A percentile compares a stretch with the other conserved stretches of the same genome.
Evolutionary conservation across 1,140 invertebrate species (phyloP).

Genomic region (Nasonia vitripennis): DNA sequence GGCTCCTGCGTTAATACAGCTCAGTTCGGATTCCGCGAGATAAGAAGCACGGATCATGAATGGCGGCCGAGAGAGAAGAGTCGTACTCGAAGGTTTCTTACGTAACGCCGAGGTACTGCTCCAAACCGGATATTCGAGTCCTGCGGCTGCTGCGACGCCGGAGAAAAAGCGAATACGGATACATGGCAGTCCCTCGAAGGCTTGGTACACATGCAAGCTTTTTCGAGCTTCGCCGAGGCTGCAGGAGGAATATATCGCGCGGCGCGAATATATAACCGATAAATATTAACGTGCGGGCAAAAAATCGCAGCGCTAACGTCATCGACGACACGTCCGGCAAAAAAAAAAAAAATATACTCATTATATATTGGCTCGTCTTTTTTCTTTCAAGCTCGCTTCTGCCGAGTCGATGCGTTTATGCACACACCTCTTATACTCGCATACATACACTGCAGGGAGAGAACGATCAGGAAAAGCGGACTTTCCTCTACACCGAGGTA

Average conservation of each 20-base stretch:
- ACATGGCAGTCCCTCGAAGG: not conserved
- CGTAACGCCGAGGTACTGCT: conserved; percentile 59
- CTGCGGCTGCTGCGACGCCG: conserved; percentile 44
- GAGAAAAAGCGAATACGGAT: conserved; percentile 33
- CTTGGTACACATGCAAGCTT: not conserved
- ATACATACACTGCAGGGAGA: no score
- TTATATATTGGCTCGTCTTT: no score
- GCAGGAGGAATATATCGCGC: no score
- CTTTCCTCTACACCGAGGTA: not conserved
- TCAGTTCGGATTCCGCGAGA: not conserved
- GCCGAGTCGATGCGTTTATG: no score
- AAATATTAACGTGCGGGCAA: no score
- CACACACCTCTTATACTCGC: no score
- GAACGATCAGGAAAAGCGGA: not conserved
- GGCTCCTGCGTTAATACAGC: no score
- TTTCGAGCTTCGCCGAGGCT: not conserved
- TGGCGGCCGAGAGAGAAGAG: not conserved
- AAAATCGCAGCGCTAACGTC: no score
- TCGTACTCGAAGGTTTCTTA: conserved; percentile 51
- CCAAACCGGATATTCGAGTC: conserved; percentile 67
- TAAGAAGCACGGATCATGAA: not conserved
- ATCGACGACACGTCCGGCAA: no score
- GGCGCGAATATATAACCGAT: no score
- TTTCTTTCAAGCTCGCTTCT: no score
- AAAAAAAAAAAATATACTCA: no score